Evolutionary conservation across 2,888 invertebrate genomes (phyloP).

Genomic region (Antheraea yamamai): DNA sequence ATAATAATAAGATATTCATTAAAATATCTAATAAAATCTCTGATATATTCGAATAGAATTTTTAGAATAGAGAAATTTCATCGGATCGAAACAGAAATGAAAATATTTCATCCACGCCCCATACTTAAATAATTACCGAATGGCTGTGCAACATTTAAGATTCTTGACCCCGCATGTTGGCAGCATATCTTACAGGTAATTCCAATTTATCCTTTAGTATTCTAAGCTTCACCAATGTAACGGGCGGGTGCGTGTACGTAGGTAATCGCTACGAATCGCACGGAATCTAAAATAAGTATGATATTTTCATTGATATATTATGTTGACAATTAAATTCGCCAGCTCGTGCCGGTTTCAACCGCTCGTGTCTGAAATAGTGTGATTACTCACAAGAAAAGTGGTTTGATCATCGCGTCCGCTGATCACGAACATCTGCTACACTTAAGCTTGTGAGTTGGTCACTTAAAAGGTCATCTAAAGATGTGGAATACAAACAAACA

Average conservation of each 20-base stretch:
- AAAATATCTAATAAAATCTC: background rate
- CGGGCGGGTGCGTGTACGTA: conserved; percentile 28
- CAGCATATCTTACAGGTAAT: conserved; percentile 35
- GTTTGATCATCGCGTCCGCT: conserved; percentile 48
- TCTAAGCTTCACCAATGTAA: conserved; percentile 33
- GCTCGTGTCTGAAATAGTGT: conserved; percentile 45
- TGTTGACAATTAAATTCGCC: conserved; percentile 56
- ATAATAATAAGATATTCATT: background rate
- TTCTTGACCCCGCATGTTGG: conserved; percentile 35
- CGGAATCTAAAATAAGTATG: conserved; percentile 49
- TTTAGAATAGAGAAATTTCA: background rate
- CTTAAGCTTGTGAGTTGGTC: conserved; percentile 1
- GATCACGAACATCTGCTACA: conserved; percentile 35
- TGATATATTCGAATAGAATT: background rate
- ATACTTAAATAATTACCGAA: conserved; percentile 20
- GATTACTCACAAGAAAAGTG: conserved; percentile 53
- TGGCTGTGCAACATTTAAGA: conserved; percentile 33
- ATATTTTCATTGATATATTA: conserved; percentile 50
- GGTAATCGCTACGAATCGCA: conserved; percentile 29
- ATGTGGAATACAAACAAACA: conserved; percentile 1
- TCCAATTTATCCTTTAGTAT: conserved; percentile 38
- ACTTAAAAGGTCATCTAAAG: conserved; percentile 14
- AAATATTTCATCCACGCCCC: conserved; percentile 17
- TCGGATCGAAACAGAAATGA: background rate
- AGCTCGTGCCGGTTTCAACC: conserved; percentile 51